Base-by-base conservation (phyloP, 2,113 vertebrate species). In the Spilogale gracilis region DNA sequence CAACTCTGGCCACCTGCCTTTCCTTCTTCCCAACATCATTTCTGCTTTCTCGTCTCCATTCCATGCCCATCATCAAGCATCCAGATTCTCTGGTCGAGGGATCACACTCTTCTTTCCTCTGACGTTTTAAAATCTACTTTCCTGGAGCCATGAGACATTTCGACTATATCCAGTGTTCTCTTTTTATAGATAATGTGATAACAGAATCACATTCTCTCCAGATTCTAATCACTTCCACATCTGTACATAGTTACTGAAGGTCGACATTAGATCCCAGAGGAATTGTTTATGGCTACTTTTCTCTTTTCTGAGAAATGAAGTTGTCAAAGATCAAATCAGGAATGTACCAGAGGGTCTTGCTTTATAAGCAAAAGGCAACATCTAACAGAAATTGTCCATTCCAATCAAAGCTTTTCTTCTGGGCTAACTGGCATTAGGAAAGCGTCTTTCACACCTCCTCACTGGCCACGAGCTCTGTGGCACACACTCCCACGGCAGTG, bases 261-360 rank as follows among this genome's bases (percentile, higher is more conserved):
- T 71, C 74, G 76, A 54, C 92, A 81, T 56, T 76, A 43, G 69
- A 45, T 87, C 45, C 91, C 84, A 71, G 18, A 85, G 69, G 80
- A 69, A 84, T 9, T 56, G 7, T 63, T 52, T 84, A 10, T 93
- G 89, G 25, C 71, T 96, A 38, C 61, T 83, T 94, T 81, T 48
- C 20, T 97, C 63, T 52, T 85, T 79, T 92, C 85, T 87, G 32
- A 95, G 78, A 69, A 92, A 91, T 83, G 83, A 93, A 91, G 83
- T 89, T 69, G 82, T 92, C 94, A 86, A 43, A 94, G 58, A 96
- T 69, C 56, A 82, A 80, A 96, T 76, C 69, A 71, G 81, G 63
- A 74, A 61, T 74, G 20, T 85, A 45, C 58, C 58, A 78, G 32
- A 78, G 81, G 38, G 58, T 90, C 60, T 83, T 83, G 43, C 92